phyloP scores from a whole-genome alignment of 2,113 vertebrate species.

The Oostethus manadensis region DNA sequence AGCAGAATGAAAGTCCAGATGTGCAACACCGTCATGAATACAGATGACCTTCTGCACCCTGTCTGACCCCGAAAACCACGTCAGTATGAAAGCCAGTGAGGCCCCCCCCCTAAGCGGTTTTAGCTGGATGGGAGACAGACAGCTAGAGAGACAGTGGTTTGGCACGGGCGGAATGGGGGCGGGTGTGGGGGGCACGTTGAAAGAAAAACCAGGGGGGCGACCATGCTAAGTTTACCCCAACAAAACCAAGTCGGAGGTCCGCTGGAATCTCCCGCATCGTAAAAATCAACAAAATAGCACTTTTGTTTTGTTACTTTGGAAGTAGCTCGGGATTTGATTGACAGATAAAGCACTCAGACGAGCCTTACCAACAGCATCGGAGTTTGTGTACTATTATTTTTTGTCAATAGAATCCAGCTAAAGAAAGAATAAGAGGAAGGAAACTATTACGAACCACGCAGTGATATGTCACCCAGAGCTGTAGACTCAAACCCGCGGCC shows the following conservation, averaged over 20 bases:
- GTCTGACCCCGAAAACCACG: slow-evolving; percentile 44
- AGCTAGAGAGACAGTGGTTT: slow-evolving; percentile 84
- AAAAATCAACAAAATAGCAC: slow-evolving; percentile 36
- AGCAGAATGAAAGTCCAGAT: background rate
- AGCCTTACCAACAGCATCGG: slow-evolving; percentile 11
- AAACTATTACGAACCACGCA: no score
- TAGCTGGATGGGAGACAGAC: slow-evolving; percentile 64
- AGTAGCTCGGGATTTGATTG: slow-evolving; percentile 39
- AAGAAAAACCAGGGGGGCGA: slow-evolving; percentile 33
- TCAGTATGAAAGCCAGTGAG: slow-evolving; percentile 38
- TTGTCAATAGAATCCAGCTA: background rate
- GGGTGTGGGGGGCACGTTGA: slow-evolving; percentile 46
- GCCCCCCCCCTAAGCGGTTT: slow-evolving; percentile 64
- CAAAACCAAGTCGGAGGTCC: slow-evolving; percentile 48
- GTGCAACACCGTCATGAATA: slow-evolving; percentile 11
- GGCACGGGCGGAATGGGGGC: slow-evolving; percentile 53
- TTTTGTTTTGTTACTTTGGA: slow-evolving; percentile 40
- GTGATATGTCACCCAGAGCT: no score
- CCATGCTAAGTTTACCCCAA: slow-evolving; percentile 42
- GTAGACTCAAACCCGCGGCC: no score
- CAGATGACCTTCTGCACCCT: slow-evolving; percentile 42
- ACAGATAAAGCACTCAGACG: slow-evolving; percentile 40
- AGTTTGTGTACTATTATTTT: no score
- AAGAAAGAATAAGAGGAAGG: slow-evolving; percentile 4
- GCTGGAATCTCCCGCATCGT: slow-evolving; percentile 25